Evolutionary conservation across 1,140 invertebrate species (phyloP).

Genomic region (Apis dorsata): DNA sequence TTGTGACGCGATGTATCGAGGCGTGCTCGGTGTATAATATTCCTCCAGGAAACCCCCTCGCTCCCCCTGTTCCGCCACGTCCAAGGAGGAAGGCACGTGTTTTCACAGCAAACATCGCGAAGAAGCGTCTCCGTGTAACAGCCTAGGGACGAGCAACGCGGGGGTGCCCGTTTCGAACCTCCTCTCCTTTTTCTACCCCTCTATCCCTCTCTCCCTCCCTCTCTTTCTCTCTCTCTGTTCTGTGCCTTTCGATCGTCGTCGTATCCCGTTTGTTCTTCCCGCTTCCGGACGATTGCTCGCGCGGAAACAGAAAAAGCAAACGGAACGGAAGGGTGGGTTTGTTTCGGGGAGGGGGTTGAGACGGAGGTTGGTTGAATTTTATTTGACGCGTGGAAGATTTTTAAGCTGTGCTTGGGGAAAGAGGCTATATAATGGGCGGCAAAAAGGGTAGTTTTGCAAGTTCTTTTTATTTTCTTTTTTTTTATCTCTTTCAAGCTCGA

Average conservation of each 20-base stretch:
- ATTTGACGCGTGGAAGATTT: neutral
- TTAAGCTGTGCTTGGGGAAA: neutral
- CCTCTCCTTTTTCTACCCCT: neutral
- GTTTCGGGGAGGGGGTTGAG: neutral
- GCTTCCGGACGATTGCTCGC: conserved; percentile 44
- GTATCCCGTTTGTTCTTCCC: conserved; percentile 16
- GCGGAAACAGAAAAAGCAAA: conserved; percentile 40
- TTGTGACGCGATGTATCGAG: conserved; percentile 49
- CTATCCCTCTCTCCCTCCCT: neutral
- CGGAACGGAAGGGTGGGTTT: neutral
- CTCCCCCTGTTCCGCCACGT: conserved; percentile 19
- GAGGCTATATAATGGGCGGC: too few relatives aligned
- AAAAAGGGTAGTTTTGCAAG: too few relatives aligned
- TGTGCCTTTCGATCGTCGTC: neutral
- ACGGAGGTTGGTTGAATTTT: neutral
- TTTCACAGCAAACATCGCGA: conserved; percentile 67
- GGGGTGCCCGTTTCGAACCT: conserved; percentile 15
- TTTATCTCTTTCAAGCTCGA: too few relatives aligned
- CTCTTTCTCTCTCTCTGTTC: neutral
- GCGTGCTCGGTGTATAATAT: conserved; percentile 43
- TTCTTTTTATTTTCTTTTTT: too few relatives aligned
- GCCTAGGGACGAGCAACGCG: conserved; percentile 25
- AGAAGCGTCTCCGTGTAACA: conserved; percentile 61
- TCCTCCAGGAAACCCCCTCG: conserved; percentile 2
- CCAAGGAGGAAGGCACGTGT: conserved; percentile 40